phyloP scores from a whole-genome alignment of 2,113 vertebrate genomes.

The Zosterops pallidus region DNA sequence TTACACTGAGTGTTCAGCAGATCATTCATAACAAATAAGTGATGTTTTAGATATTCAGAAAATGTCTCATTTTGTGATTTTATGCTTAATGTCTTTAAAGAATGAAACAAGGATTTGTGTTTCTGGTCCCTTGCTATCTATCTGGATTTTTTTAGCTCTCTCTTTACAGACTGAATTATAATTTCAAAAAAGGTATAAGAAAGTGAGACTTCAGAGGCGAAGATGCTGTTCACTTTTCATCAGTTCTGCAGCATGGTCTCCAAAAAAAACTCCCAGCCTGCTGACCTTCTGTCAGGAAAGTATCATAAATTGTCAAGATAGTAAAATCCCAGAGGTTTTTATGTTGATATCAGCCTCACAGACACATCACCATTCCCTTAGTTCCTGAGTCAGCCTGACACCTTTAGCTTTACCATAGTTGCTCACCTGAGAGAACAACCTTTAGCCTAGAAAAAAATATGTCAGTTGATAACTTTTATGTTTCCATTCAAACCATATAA shows the following conservation, averaged over 20 bases:
- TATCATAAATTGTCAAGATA: not conserved
- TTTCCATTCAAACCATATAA: not conserved
- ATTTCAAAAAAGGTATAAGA: not conserved
- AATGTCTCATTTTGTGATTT: not conserved
- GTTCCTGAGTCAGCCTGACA: not conserved
- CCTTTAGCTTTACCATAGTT: not conserved
- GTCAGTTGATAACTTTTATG: not conserved
- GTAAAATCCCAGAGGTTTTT: slow-evolving; percentile 45
- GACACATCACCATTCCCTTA: not conserved
- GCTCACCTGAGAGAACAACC: not conserved
- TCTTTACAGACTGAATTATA: not conserved
- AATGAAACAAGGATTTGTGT: not conserved
- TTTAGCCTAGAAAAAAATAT: not conserved
- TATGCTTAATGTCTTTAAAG: not conserved
- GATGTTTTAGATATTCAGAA: not conserved
- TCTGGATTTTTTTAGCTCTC: not conserved
- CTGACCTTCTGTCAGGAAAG: not conserved
- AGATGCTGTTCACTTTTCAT: not conserved
- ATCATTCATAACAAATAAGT: not conserved
- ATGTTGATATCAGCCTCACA: not conserved
- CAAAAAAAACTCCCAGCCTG: not conserved
- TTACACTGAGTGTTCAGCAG: not conserved
- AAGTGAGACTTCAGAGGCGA: not conserved
- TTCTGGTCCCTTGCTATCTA: not conserved
- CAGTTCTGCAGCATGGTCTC: not conserved